Evolutionary conservation across 2,888 invertebrate genomes (phyloP).

Genomic region (Ceraclea dissimilis): DNA sequence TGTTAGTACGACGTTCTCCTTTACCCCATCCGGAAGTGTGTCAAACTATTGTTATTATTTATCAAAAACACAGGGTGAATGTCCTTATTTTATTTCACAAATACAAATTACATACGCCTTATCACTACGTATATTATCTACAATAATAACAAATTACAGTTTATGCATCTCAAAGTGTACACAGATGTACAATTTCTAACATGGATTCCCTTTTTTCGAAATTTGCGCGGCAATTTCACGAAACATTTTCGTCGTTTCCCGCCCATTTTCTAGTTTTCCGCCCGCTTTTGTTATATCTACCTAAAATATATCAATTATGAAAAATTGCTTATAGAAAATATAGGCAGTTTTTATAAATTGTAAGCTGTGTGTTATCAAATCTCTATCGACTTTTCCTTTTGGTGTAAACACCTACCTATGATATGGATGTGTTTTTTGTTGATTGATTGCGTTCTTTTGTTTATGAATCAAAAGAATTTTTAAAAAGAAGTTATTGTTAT

Average conservation of each 20-base stretch:
- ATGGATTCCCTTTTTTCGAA: not conserved
- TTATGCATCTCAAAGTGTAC: too few relatives aligned
- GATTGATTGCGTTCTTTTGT: too few relatives aligned
- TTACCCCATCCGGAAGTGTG: conserved; percentile 20
- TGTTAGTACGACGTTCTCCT: conserved; percentile 18
- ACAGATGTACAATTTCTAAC: not conserved
- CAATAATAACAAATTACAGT: not conserved
- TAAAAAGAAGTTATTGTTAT: too few relatives aligned
- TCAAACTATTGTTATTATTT: conserved; percentile 10
- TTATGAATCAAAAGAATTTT: too few relatives aligned
- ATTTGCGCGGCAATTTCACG: not conserved
- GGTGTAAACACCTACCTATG: too few relatives aligned
- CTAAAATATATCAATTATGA: too few relatives aligned
- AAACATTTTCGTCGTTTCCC: not conserved
- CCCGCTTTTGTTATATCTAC: not conserved
- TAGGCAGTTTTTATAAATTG: too few relatives aligned
- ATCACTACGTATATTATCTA: too few relatives aligned
- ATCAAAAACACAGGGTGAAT: conserved; percentile 11
- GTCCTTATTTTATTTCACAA: conserved; percentile 5
- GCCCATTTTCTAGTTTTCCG: not conserved
- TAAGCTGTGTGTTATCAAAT: too few relatives aligned
- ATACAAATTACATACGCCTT: not conserved
- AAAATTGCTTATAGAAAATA: too few relatives aligned
- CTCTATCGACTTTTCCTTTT: too few relatives aligned
- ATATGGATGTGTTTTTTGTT: too few relatives aligned